These are phyloP conservation scores for Drosophila atroscutellata DNA, from an alignment of 2,888 invertebrate species.

Conservation along the genomic window DNA sequence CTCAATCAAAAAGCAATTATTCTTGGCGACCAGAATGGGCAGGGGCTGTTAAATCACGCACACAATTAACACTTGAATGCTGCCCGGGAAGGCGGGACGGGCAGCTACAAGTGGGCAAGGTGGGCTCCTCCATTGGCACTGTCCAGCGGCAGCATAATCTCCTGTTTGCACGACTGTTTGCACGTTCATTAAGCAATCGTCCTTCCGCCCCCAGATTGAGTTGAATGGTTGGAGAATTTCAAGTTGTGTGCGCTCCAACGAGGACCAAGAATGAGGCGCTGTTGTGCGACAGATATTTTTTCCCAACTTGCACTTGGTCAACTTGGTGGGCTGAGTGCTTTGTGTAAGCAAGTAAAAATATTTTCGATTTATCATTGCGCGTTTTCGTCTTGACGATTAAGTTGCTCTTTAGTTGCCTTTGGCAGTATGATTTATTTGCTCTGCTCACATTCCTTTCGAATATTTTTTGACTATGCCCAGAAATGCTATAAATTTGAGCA, in stretches of 20 bases:
- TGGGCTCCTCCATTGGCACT: constrained; percentile 15
- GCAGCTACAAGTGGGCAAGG: constrained; percentile 38
- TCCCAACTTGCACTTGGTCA: constrained; percentile 21
- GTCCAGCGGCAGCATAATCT: constrained; percentile 70
- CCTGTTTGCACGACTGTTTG: constrained; percentile 66
- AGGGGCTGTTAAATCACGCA: constrained; percentile 69
- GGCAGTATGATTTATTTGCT: constrained; percentile 67
- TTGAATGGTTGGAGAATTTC: constrained; percentile 37
- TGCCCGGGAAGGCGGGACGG: constrained; percentile 10
- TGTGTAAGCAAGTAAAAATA: constrained; percentile 71
- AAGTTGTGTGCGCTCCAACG: constrained; percentile 56
- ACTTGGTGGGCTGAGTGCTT: constrained; percentile 40
- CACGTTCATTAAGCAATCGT: constrained; percentile 70
- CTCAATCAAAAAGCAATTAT: constrained; percentile 83
- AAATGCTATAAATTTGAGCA: constrained; percentile 42
- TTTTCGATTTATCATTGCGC: constrained; percentile 78
- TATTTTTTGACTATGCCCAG: constrained; percentile 19
- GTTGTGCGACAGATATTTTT: constrained; percentile 34
- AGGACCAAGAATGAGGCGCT: constrained; percentile 31
- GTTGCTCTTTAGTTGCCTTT: constrained; percentile 52
- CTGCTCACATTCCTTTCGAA: constrained; percentile 31
- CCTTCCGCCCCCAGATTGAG: constrained; percentile 1
- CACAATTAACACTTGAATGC: constrained; percentile 76
- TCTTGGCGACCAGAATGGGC: constrained; percentile 53
- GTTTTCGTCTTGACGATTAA: constrained; percentile 57